Evolutionary conservation across 1,140 invertebrate species (phyloP).

Genomic region (Drosophila paulistorum): DNA sequence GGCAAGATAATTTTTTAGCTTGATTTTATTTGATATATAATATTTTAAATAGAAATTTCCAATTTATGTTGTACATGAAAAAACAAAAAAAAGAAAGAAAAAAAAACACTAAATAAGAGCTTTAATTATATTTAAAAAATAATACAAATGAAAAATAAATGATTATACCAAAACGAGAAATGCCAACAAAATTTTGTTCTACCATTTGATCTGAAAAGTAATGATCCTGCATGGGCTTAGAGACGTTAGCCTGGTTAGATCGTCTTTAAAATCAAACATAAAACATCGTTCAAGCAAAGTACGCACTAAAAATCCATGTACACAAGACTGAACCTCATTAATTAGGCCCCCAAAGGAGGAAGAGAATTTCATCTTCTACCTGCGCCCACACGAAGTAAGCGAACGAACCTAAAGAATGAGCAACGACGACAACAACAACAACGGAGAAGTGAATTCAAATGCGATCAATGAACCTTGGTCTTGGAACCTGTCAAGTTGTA

Average conservation of each 20-base stretch:
- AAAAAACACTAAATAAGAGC: conserved; percentile 74
- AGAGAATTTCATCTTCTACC: conserved; percentile 12
- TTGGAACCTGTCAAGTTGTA: conserved; percentile 21
- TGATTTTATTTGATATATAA: conserved; percentile 66
- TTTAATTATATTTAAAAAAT: conserved; percentile 82
- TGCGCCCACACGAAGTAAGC: conserved; percentile 4
- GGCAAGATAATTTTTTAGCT: conserved; percentile 52
- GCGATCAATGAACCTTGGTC: conserved; percentile 76
- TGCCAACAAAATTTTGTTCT: too few relatives aligned
- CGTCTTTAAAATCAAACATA: not conserved
- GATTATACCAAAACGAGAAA: not conserved
- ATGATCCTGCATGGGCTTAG: too few relatives aligned
- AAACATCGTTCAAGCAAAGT: not conserved
- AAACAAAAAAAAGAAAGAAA: conserved; percentile 7
- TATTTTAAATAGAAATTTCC: conserved; percentile 40
- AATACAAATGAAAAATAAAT: conserved; percentile 36
- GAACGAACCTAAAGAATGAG: not conserved
- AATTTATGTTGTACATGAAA: conserved; percentile 33
- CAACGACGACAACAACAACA: not conserved
- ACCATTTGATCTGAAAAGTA: too few relatives aligned
- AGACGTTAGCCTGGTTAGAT: too few relatives aligned
- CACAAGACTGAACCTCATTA: conserved; percentile 61
- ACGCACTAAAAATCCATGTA: conserved; percentile 4
- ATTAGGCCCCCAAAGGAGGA: conserved; percentile 48
- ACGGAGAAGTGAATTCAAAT: conserved; percentile 64